Conservation (phyloP, 2,113 vertebrate species). For the Zosterops japonicus region DNA sequence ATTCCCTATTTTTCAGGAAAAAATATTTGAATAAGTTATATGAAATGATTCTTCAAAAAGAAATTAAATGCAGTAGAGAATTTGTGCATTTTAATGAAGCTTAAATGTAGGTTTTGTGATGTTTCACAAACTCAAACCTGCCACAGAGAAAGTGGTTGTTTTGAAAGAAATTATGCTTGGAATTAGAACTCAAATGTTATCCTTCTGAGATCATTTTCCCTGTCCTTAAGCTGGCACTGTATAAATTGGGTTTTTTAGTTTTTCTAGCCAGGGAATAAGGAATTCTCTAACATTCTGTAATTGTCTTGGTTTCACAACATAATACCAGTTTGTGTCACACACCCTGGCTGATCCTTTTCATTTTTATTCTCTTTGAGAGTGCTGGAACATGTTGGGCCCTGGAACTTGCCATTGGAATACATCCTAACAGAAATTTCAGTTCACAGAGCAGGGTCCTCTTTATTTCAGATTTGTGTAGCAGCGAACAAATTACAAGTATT, state of each 20-base stretch:
- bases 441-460: background rate
- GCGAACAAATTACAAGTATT: constrained; percentile 62
- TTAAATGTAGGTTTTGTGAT: background rate
- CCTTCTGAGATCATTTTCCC: background rate
- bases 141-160: background rate
- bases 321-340: background rate
- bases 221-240: background rate
- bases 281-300: constrained; percentile 1
- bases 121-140: background rate
- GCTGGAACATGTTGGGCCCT: background rate
- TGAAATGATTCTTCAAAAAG: background rate
- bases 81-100: background rate
- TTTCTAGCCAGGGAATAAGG: constrained; percentile 1
- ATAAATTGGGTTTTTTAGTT: background rate
- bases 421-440: constrained; percentile 42
- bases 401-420: constrained; percentile 10
- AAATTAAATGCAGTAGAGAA: background rate
- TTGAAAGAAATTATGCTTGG: background rate
- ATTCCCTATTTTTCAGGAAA: background rate
- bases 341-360: background rate
- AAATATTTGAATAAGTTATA: background rate
- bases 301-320: constrained; percentile 16
- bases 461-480: constrained; percentile 24
- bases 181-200: background rate
- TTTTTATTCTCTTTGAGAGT: background rate